Conservation (phyloP, 2,888 invertebrate species). For the Aplocera efformata region DNA sequence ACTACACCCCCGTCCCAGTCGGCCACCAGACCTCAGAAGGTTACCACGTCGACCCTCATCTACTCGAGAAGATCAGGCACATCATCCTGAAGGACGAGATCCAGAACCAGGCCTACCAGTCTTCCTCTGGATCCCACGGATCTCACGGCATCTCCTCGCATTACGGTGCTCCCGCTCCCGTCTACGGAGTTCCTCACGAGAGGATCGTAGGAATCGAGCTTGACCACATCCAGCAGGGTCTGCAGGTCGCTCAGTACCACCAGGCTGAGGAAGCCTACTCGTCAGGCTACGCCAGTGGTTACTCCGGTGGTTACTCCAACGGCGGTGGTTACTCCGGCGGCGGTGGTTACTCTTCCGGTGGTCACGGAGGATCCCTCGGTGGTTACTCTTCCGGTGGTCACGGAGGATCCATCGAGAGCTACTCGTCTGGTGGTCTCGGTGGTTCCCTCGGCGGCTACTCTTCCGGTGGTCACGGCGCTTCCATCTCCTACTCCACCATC, state of each 20-base stretch:
- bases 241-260: constrained; percentile 93
- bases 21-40: constrained; percentile 91
- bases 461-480: constrained; percentile 52
- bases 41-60: constrained; percentile 88
- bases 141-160: constrained; percentile 81
- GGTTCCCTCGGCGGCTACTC: constrained; percentile 27
- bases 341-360: constrained; percentile 5
- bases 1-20: constrained; percentile 87
- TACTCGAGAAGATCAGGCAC: constrained; percentile 90
- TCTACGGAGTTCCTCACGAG: constrained; percentile 84
- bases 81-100: constrained; percentile 90
- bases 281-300: constrained; percentile 55
- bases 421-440: too few relatives aligned
- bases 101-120: constrained; percentile 74
- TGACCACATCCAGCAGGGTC: constrained; percentile 91
- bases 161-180: constrained; percentile 85
- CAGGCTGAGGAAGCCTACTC: constrained; percentile 82
- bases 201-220: constrained; percentile 91
- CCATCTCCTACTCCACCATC: constrained; percentile 61
- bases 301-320: constrained; percentile 46
- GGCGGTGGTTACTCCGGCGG: constrained; percentile 46
- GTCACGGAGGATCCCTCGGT: constrained; percentile 31
- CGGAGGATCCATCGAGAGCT: constrained; percentile 48
- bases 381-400: constrained; percentile 51
- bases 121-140: constrained; percentile 72